These are phyloP conservation scores for Leptoclinus maculatus DNA, from an alignment of 2,797 vertebrate species.

Conservation along the genomic window DNA sequence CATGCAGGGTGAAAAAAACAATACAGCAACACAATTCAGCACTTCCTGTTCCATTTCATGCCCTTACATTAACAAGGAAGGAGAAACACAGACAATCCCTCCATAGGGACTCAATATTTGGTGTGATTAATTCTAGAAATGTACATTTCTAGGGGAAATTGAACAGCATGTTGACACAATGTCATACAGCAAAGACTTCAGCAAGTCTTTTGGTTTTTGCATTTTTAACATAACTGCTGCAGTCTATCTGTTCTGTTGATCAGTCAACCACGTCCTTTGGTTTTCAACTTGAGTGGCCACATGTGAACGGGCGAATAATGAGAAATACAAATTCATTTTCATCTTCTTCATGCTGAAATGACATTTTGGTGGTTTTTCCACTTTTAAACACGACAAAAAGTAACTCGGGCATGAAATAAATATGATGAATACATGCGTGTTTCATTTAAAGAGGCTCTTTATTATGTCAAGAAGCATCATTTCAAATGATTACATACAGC, in stretches of 20 bases:
- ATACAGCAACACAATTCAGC: constrained; percentile 13
- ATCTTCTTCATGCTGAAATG: constrained; percentile 35
- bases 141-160: not conserved
- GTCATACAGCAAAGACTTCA: not conserved
- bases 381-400: constrained; percentile 33
- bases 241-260: constrained; percentile 23
- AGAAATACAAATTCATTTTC: constrained; percentile 36
- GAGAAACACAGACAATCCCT: not conserved
- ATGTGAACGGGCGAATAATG: constrained; percentile 32
- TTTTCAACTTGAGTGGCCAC: constrained; percentile 36
- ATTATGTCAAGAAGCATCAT: not conserved
- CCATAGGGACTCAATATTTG: not conserved
- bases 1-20: constrained; percentile 21
- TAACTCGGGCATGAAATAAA: constrained; percentile 16
- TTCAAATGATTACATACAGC: constrained; percentile 38
- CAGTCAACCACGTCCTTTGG: constrained; percentile 18
- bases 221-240: not conserved
- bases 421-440: not conserved
- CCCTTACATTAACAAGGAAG: constrained; percentile 29
- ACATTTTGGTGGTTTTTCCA: constrained; percentile 29
- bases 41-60: constrained; percentile 48
- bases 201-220: not conserved
- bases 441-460: not conserved
- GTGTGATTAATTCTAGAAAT: constrained; percentile 4
- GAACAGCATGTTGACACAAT: not conserved